These are phyloP conservation scores for Lerista edwardsae DNA, from an alignment of 2,797 vertebrate genomes.

Conservation along the genomic window DNA sequence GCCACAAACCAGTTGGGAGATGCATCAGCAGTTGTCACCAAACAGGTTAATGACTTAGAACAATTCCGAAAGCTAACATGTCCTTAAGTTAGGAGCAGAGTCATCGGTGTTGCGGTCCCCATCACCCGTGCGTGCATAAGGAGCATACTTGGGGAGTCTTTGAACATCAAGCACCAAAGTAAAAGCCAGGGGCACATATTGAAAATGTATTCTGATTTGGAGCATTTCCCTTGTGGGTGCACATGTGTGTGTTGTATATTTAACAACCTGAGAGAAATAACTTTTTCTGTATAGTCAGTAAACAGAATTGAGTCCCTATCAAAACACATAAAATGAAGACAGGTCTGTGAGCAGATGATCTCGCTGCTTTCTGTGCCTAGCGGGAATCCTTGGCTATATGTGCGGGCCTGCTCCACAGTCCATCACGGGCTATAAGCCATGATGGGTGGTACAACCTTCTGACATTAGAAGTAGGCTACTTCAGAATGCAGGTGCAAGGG, in stretches of 20 bases:
- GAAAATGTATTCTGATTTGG: background rate
- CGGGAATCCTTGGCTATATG: background rate
- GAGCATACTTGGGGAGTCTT: background rate
- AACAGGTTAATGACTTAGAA: rapidly evolving
- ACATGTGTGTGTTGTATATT: background rate
- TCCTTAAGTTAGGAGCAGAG: background rate
- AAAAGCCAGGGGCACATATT: background rate
- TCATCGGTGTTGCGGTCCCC: too few species aligned
- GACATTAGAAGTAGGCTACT: too few species aligned
- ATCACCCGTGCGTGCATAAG: too few species aligned
- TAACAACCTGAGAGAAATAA: too few species aligned
- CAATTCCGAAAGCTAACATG: rapidly evolving
- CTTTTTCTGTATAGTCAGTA: background rate
- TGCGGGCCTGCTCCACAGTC: too few species aligned
- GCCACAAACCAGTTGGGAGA: conserved; percentile 5
- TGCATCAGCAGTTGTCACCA: background rate
- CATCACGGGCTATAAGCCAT: too few species aligned
- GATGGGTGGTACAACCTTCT: too few species aligned
- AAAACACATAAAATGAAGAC: background rate
- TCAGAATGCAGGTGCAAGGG: too few species aligned
- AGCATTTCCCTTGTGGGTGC: background rate
- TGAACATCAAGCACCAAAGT: background rate
- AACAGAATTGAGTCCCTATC: background rate
- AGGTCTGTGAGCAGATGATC: too few species aligned
- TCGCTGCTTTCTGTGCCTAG: background rate